A percentile compares a stretch with the other conserved stretches of the same genome.
These are phyloP conservation scores for Lamellibrachia satsuma DNA, from an alignment of 2,888 invertebrate species.

Conservation along the genomic window DNA sequence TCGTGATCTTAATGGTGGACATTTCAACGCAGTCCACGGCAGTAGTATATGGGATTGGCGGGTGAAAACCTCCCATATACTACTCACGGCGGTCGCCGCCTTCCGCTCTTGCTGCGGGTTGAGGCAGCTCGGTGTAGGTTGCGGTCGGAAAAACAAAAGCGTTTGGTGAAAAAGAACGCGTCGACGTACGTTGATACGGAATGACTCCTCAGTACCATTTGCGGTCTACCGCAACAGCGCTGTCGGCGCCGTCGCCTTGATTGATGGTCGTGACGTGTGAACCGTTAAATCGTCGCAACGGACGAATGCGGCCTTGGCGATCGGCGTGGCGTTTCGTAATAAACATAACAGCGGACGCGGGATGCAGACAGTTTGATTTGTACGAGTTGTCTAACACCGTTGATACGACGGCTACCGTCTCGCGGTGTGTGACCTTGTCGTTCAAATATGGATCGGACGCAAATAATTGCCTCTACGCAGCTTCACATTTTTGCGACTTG, in stretches of 20 bases:
- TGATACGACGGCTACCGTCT: background rate
- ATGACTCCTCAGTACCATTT: background rate
- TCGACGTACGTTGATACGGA: background rate
- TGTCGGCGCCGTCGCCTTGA: background rate
- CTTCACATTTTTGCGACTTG: background rate
- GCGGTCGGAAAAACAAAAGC: background rate
- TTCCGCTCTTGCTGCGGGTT: background rate
- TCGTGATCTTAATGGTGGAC: no score
- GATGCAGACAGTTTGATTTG: background rate
- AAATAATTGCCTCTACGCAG: background rate
- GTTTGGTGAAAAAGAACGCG: constrained; percentile 1
- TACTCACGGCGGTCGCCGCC: background rate
- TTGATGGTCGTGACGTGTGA: background rate
- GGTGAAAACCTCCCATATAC: no score
- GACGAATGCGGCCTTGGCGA: background rate
- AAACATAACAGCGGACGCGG: background rate
- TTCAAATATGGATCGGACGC: background rate
- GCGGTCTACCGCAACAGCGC: background rate
- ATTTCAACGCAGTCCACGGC: background rate
- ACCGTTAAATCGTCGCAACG: background rate
- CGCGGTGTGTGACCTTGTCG: background rate
- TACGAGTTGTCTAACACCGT: background rate
- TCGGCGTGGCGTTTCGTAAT: background rate
- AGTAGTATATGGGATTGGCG: no score
- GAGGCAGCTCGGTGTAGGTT: background rate